phyloP scores from a whole-genome alignment of 2,113 vertebrate genomes.

The Genyomyrus donnyi region DNA sequence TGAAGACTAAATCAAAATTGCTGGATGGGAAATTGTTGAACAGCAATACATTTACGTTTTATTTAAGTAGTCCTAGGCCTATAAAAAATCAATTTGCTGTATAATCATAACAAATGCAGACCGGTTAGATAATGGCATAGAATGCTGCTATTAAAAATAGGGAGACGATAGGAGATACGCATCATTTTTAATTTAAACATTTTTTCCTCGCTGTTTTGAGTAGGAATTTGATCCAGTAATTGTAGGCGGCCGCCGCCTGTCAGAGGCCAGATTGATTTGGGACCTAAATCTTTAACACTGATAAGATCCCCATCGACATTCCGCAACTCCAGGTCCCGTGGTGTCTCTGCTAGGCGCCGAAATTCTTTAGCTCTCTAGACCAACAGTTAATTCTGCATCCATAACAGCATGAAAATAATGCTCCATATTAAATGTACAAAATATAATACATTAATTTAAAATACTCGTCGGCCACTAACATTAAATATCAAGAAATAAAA shows the following conservation, averaged over 20 bases:
- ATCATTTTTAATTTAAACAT: not conserved
- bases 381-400: not conserved
- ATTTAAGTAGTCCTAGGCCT: not conserved
- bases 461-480: not conserved
- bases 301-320: constrained; percentile 55
- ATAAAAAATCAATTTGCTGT: not conserved
- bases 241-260: constrained; percentile 61
- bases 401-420: not conserved
- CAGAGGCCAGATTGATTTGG: constrained; percentile 62
- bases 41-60: not conserved
- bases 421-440: not conserved
- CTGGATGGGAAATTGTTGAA: not conserved
- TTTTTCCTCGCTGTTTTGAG: constrained; percentile 21
- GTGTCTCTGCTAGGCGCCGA: constrained; percentile 9
- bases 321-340: constrained; percentile 37
- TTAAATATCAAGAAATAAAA: not conserved
- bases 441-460: not conserved
- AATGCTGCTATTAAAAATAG: constrained; percentile 7
- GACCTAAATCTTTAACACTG: constrained; percentile 50
- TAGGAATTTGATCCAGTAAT: constrained; percentile 46
- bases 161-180: not conserved
- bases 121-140: not conserved
- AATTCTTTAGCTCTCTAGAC: not conserved
- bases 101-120: not conserved
- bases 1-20: not conserved